Base-by-base conservation (phyloP, 2,797 vertebrate species). In the Rhinatrema bivittatum region DNA sequence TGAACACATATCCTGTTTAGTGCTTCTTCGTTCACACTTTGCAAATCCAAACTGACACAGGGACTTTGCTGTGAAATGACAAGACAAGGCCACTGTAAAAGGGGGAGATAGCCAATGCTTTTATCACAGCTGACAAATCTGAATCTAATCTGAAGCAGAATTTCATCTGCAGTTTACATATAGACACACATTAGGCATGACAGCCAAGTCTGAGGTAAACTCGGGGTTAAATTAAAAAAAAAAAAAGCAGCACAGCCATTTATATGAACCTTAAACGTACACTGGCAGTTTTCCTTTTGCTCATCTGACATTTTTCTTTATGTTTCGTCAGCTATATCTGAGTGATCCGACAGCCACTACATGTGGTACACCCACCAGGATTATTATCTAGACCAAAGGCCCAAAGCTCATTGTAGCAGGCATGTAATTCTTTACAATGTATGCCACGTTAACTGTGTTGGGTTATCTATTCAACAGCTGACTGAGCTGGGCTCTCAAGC, bases 401-500 rank as follows among this genome's bases (percentile, higher is more conserved):
- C 85, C 88, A 82, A 86, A 87, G 86, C 85, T 85, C 76, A 65
- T 76, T 68, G 85, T 78, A 76, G 81, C 73, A 77, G 78, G 81
- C 72, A 81, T 91, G 90, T 93, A 92, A 91, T 89, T 90, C 87
- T 83, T 85, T 78, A 81, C 87, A 85, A 79, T 81, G 87, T 87
- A 84, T 86, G 85, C 88, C 85, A 81, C 75, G 82, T 87, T 90
- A 89, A 83, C 83, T 80, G 83, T 87, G 87, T 86, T 87, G 87
- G 89, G 87, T 89, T 91, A 91, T 91, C 85, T 87, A 84, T 89
- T 91, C 89, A 91, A 87, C 89, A 91, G 86, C 85, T 88, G 87
- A 84, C 70, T 88, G 86, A 87, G 81, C 75, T 72, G 75, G 81
- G 79, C 86, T 79, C 78, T 74, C 84, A 55, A 76, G 76, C 86